Base-by-base conservation (phyloP, 2,113 vertebrate genomes). In the Lycaon pictus region DNA sequence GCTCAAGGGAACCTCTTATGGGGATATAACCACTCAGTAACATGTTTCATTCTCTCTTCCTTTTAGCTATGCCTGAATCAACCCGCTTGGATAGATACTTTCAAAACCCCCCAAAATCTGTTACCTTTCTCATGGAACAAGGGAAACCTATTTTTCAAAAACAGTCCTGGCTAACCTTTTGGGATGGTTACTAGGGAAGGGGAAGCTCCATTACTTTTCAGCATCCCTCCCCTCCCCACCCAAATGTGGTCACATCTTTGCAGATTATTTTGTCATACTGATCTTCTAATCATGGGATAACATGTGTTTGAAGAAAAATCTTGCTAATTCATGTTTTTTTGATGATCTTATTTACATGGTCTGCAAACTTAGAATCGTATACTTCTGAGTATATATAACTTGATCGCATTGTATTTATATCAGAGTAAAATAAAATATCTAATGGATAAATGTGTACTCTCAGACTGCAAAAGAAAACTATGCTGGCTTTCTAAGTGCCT, bases 251-350 rank as follows among this genome's bases (percentile, higher is more conserved):
- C 43, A 86, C 43, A 23, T 83, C 3, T 84, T 89, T 84, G 3
- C 12, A 22, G 43, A 58, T 83, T 86, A 48, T 93, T 83, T 96
- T 92, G 55, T 43, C 27, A 74, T 3, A 35, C 88, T 82, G 1
- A 11, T n/a, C 85, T 67, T n/a, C 85, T 67, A 90, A 90, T 84
- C 20, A 43, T 32, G 0, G 43, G 4, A 56, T 35, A 80, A 63
- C 56, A 95, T 65, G n/a, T 23, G 7, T 67, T 92, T 89, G 84
- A 90, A 92, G 35, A 32, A 91, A 63, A 55, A 58, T 93, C 27
- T 53, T 96, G 27, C 62, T 43, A 81, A 12, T 88, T 90, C 32
- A 62, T 35, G 43, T 29, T 62, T 53, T 56, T 89, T 43, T 16
- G 2, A 48, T 81, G 35, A 29, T 63, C 29, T 81, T 84, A 76